A percentile compares a stretch with the other conserved stretches of the same genome.
Evolutionary conservation across 1,140 invertebrate genomes (phyloP).

Genomic region (Leptinotarsa undecemlineata): DNA sequence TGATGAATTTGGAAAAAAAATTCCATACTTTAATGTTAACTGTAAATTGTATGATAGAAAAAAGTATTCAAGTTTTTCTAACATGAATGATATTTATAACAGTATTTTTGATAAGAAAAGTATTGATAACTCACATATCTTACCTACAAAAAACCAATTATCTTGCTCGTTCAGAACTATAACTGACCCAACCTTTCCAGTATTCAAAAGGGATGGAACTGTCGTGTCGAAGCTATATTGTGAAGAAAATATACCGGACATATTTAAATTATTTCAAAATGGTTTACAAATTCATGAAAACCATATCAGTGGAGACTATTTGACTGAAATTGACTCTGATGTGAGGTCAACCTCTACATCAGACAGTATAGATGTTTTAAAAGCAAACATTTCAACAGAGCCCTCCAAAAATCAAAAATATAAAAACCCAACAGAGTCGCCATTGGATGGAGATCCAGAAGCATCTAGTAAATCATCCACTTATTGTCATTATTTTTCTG

Average conservation of each 20-base stretch:
- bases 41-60: background rate
- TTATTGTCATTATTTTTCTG: background rate
- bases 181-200: slow-evolving; percentile 75
- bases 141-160: slow-evolving; percentile 9
- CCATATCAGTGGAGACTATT: background rate
- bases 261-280: slow-evolving; percentile 57
- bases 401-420: slow-evolving; percentile 40
- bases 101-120: slow-evolving; percentile 39
- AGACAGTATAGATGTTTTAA: slow-evolving; percentile 46
- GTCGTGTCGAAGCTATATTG: slow-evolving; percentile 73
- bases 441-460: slow-evolving; percentile 58
- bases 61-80: slow-evolving; percentile 20
- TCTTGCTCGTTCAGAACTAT: slow-evolving; percentile 65
- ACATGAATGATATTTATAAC: slow-evolving; percentile 20
- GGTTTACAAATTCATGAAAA: background rate
- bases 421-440: slow-evolving; percentile 70
- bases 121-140: slow-evolving; percentile 13
- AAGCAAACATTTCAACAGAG: slow-evolving; percentile 37
- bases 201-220: slow-evolving; percentile 72
- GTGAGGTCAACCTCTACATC: slow-evolving; percentile 39
- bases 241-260: slow-evolving; percentile 67
- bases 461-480: background rate
- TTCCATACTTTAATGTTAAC: background rate
- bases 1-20: background rate
- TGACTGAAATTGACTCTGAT: background rate